A percentile compares a stretch with the other conserved stretches of the same genome.
phyloP scores from a whole-genome alignment of 2,113 vertebrate genomes.

The Hemiscyllium ocellatum region DNA sequence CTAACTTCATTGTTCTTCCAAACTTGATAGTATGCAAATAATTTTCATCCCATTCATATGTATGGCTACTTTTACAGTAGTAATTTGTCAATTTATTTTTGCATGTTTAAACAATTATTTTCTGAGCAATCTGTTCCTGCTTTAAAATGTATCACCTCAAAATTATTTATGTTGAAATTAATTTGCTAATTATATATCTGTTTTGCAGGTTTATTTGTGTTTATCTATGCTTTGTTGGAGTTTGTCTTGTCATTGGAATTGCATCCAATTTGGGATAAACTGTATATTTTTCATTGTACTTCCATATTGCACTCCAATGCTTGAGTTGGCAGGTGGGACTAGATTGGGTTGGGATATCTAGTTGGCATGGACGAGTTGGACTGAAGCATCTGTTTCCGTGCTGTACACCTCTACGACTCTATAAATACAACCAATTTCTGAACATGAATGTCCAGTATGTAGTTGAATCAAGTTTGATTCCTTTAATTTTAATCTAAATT shows the following conservation, averaged over 20 bases:
- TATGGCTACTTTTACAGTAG: not conserved
- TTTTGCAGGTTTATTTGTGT: not conserved
- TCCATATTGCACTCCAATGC: not conserved
- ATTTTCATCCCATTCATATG: not conserved
- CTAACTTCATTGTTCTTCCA: too few relatives aligned
- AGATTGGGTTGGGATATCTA: too few relatives aligned
- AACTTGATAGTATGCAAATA: not conserved
- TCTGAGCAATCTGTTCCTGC: not conserved
- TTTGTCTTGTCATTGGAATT: not conserved
- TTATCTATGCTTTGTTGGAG: not conserved
- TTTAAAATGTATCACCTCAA: not conserved
- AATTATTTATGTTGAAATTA: not conserved
- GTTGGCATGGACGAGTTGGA: too few relatives aligned
- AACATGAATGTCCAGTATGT: not conserved
- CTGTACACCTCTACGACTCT: too few relatives aligned
- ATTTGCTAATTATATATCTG: not conserved
- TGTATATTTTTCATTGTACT: not conserved
- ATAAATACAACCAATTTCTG: not conserved
- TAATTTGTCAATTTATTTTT: not conserved
- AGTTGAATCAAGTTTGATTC: not conserved
- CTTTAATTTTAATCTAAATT: not conserved
- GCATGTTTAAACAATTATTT: not conserved
- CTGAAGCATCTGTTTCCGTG: too few relatives aligned
- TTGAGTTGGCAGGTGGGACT: not conserved
- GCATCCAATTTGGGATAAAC: not conserved